Evolutionary conservation across 2,797 vertebrate species (phyloP).

Genomic region (Alfaro cultratus): DNA sequence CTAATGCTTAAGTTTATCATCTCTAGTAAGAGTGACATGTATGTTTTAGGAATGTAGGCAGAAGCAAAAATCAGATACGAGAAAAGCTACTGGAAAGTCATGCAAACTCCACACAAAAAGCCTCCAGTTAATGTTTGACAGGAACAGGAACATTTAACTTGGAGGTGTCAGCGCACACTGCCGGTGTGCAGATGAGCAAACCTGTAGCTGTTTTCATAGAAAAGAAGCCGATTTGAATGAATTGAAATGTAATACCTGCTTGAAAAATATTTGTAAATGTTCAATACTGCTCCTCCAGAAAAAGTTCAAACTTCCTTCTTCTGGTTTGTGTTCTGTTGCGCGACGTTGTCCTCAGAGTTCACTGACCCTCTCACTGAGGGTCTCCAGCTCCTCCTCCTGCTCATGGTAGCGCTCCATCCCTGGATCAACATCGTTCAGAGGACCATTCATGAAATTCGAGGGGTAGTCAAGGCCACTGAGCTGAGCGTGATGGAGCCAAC

Average conservation of each 20-base stretch:
- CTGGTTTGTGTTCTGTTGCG: not conserved
- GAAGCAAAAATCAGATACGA: not conserved
- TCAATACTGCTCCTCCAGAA: not conserved
- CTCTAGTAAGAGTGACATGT: not conserved
- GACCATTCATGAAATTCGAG: conserved; percentile 78
- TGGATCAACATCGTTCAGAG: conserved; percentile 70
- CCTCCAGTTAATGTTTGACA: not conserved
- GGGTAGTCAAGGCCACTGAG: conserved; percentile 90
- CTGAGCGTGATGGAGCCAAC: conserved; percentile 92
- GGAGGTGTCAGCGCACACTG: not conserved
- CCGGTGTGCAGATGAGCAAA: not conserved
- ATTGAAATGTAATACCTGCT: not conserved
- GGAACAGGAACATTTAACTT: not conserved
- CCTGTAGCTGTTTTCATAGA: not conserved
- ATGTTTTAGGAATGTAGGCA: not conserved
- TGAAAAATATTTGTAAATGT: not conserved
- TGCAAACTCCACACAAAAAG: conserved; percentile 1
- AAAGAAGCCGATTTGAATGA: not conserved
- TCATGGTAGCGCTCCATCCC: conserved; percentile 80
- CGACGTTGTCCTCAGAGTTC: conserved; percentile 84
- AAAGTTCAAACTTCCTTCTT: too few relatives aligned
- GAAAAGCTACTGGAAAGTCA: not conserved
- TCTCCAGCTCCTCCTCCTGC: conserved; percentile 89
- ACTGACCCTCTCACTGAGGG: conserved; percentile 95
- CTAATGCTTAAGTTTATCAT: not conserved